Evolutionary conservation across 2,797 vertebrate species (phyloP).

Genomic region (Synanceia verrucosa): DNA sequence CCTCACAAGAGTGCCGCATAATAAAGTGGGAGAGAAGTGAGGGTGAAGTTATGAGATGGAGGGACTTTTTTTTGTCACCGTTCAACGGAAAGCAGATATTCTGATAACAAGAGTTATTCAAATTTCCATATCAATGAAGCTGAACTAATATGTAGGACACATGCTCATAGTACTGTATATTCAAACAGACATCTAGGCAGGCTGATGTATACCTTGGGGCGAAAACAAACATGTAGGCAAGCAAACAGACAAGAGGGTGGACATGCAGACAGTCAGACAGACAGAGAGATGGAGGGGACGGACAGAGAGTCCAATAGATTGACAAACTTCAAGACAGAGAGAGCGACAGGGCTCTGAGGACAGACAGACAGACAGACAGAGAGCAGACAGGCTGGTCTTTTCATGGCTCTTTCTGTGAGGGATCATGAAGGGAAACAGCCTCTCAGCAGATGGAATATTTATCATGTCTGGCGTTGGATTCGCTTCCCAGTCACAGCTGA

Average conservation of each 20-base stretch:
- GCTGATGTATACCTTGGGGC: slow-evolving; percentile 1
- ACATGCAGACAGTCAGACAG: slow-evolving; percentile 5
- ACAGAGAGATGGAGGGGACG: background rate
- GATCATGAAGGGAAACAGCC: slow-evolving; percentile 61
- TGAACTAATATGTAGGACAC: slow-evolving; percentile 4
- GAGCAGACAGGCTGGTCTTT: slow-evolving; percentile 65
- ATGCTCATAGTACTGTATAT: background rate
- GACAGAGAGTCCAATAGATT: slow-evolving; percentile 8
- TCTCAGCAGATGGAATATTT: slow-evolving; percentile 77
- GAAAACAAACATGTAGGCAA: slow-evolving; percentile 28
- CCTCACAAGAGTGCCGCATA: background rate
- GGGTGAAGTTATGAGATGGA: background rate
- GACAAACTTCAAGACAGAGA: background rate
- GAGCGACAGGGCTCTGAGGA: background rate
- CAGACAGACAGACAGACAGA: slow-evolving; percentile 34
- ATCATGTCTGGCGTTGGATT: slow-evolving; percentile 64
- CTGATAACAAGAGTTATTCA: slow-evolving; percentile 9
- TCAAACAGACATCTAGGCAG: slow-evolving; percentile 17
- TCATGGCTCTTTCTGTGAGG: slow-evolving; percentile 72
- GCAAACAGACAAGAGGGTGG: background rate
- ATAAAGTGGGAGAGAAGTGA: slow-evolving; percentile 12
- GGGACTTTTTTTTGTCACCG: background rate
- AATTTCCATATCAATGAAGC: slow-evolving; percentile 9
- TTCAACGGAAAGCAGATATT: slow-evolving; percentile 4
- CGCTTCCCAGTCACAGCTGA: slow-evolving; percentile 59